phyloP scores from a whole-genome alignment of 2,797 vertebrate genomes.

The Acomys russatus region DNA sequence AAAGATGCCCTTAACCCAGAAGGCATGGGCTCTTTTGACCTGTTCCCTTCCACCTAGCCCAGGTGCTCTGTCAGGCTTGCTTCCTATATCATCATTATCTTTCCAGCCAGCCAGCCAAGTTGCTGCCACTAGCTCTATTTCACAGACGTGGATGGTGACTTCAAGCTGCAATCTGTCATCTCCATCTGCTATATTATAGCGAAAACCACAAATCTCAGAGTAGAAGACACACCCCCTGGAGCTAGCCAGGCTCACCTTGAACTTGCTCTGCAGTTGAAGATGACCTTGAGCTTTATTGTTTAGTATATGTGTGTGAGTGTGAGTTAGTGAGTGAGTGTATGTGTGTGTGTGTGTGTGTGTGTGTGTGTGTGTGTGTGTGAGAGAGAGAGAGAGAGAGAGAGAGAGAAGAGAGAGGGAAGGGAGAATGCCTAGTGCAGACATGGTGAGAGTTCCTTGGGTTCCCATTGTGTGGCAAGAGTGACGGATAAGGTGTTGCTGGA shows the following conservation, averaged over 20 bases:
- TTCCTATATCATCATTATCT: neutral
- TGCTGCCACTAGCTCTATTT: neutral
- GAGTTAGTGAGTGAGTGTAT: neutral
- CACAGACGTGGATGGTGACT: neutral
- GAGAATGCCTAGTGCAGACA: neutral
- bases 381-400: too few species aligned
- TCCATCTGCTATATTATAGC: neutral
- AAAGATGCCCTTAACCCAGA: neutral
- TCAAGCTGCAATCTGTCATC: neutral
- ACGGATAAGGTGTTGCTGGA: neutral
- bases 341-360: neutral
- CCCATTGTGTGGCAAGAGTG: too few species aligned
- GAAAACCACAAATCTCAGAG: neutral
- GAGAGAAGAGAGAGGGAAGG: too few species aligned
- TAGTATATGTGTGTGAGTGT: neutral
- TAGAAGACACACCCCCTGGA: neutral
- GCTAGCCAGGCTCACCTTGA: neutral
- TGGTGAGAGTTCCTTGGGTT: neutral
- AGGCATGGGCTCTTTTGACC: fast-evolving
- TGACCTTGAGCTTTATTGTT: neutral
- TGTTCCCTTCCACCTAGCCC: neutral
- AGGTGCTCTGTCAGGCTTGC: neutral
- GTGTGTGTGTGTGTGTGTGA: neutral
- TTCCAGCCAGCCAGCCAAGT: neutral
- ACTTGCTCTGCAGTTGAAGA: neutral